Conservation (phyloP, 2,888 invertebrate genomes). For the Scaeva pyrastri region DNA sequence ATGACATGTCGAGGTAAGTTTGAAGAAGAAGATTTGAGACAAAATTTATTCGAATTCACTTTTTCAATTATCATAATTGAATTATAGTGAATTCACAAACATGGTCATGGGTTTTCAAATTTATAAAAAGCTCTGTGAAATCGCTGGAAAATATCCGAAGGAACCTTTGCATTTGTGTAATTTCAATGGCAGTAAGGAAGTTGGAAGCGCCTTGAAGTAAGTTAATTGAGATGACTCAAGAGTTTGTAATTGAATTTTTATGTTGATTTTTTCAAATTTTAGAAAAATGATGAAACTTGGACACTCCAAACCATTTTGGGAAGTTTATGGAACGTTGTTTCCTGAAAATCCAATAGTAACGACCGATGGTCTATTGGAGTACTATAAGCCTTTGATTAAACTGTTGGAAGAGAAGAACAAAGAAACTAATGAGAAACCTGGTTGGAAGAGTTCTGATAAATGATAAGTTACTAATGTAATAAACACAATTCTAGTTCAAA, state of each 20-base stretch:
- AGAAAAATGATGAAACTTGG: slow-evolving; percentile 82
- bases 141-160: slow-evolving; percentile 24
- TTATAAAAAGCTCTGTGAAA: slow-evolving; percentile 23
- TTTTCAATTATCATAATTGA: background rate
- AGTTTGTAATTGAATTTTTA: background rate
- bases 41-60: too few species aligned
- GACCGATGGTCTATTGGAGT: slow-evolving; percentile 90
- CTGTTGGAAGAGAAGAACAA: slow-evolving; percentile 12
- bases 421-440: slow-evolving; percentile 8
- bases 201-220: slow-evolving; percentile 88
- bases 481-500: too few species aligned
- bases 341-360: slow-evolving; percentile 90
- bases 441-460: slow-evolving; percentile 14
- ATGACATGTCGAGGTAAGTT: background rate
- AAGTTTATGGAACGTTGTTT: slow-evolving; percentile 85
- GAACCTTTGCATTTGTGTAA: slow-evolving; percentile 87
- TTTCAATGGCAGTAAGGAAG: slow-evolving; percentile 90
- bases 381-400: slow-evolving; percentile 89
- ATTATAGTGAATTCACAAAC: slow-evolving; percentile 88
- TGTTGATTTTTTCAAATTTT: background rate
- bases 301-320: slow-evolving; percentile 90
- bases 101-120: slow-evolving; percentile 29
- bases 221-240: background rate
- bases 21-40: background rate
- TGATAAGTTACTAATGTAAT: too few species aligned